phyloP scores from a whole-genome alignment of 2,888 invertebrate species.

The Microctonus brassicae region DNA sequence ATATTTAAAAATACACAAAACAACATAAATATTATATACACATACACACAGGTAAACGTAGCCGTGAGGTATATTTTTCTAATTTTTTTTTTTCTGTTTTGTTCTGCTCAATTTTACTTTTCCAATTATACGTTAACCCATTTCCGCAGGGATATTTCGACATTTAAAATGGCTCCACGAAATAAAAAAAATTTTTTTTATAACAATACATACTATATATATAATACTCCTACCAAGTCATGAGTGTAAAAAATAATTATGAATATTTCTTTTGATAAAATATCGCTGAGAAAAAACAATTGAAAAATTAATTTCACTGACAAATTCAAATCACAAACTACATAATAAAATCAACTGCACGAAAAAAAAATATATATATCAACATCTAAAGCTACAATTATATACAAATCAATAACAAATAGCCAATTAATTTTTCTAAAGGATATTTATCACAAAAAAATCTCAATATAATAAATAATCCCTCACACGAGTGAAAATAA shows the following conservation, averaged over 20 bases:
- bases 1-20: too few species aligned
- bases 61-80: background rate
- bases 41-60: background rate
- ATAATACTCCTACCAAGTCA: background rate
- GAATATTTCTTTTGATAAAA: background rate
- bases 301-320: background rate
- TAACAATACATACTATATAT: background rate
- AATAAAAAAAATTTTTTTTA: too few species aligned
- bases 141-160: background rate
- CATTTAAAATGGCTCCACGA: background rate
- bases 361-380: too few species aligned
- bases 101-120: background rate
- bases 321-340: too few species aligned
- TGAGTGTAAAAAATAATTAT: background rate
- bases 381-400: too few species aligned
- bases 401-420: too few species aligned
- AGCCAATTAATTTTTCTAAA: too few species aligned
- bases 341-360: too few species aligned
- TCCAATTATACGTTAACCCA: constrained; percentile 13
- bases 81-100: background rate
- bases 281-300: background rate
- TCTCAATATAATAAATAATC: too few species aligned
- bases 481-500: too few species aligned
- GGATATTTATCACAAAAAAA: too few species aligned
- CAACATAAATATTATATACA: too few species aligned